Evolutionary conservation across 2,888 invertebrate species (phyloP).

Genomic region (Monopis laevigella): DNA sequence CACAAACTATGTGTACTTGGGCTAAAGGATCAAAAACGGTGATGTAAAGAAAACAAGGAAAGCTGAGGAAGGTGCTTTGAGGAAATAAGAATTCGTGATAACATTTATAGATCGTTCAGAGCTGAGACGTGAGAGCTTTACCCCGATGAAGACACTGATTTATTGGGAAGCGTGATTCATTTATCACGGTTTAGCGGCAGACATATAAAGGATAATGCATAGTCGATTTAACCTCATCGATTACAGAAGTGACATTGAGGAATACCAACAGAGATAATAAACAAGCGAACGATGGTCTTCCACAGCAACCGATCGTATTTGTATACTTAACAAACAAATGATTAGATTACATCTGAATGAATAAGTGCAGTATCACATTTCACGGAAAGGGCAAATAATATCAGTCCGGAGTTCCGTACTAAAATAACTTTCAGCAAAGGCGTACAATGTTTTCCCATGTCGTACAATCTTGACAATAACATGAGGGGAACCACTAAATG

Average conservation of each 20-base stretch:
- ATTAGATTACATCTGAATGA: too few relatives aligned
- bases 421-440: background rate
- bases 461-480: constrained; percentile 1
- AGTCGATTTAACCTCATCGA: constrained; percentile 36
- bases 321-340: background rate
- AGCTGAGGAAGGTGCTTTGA: background rate
- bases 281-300: background rate
- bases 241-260: constrained; percentile 43
- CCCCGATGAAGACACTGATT: constrained; percentile 39
- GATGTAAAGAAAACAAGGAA: background rate
- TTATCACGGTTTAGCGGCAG: constrained; percentile 46
- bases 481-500: constrained; percentile 2
- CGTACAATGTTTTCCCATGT: background rate
- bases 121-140: constrained; percentile 19
- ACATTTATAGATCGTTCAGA: constrained; percentile 7
- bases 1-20: background rate
- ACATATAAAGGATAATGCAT: constrained; percentile 42
- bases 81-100: constrained; percentile 11
- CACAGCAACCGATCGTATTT: constrained; percentile 3
- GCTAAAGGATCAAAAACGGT: background rate
- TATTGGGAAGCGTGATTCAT: constrained; percentile 41
- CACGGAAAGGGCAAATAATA: constrained; percentile 1
- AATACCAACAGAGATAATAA: constrained; percentile 32
- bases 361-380: background rate
- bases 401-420: too few relatives aligned